phyloP scores from a whole-genome alignment of 2,113 vertebrate species.

The Epinephelus cyanopodus region DNA sequence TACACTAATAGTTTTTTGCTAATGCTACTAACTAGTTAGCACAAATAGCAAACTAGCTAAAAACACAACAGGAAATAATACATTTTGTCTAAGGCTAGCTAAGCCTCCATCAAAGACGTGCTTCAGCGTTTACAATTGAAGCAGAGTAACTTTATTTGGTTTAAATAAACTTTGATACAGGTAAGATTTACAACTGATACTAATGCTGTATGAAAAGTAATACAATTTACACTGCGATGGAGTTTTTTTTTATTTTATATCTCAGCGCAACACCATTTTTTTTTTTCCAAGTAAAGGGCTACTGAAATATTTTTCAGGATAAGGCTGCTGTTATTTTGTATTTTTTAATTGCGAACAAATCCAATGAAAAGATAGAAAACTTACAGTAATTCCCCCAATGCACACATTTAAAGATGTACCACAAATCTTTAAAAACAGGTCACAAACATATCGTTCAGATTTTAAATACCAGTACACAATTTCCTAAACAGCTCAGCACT shows the following conservation, averaged over 20 bases:
- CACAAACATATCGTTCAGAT: not conserved
- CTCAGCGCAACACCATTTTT: not conserved
- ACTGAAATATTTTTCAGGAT: not conserved
- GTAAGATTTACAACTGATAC: not conserved
- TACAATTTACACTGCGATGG: not conserved
- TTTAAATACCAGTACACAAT: not conserved
- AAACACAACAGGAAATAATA: too few relatives aligned
- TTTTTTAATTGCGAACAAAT: not conserved
- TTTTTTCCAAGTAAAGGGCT: too few relatives aligned
- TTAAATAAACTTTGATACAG: not conserved
- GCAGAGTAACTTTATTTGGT: not conserved
- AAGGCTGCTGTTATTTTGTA: not conserved
- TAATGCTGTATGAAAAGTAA: not conserved
- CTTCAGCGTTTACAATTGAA: too few relatives aligned
- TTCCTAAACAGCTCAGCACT: not conserved
- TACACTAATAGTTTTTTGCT: too few relatives aligned
- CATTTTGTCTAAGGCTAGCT: too few relatives aligned
- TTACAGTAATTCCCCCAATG: too few relatives aligned
- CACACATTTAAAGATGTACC: too few relatives aligned
- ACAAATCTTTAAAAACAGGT: not conserved
- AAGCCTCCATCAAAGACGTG: too few relatives aligned
- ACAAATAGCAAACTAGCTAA: too few relatives aligned
- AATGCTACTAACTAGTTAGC: too few relatives aligned
- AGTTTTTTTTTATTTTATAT: not conserved
- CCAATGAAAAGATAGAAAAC: not conserved